These are phyloP conservation scores for Troides aeacus DNA, from an alignment of 2,888 invertebrate genomes.

Conservation along the genomic window DNA sequence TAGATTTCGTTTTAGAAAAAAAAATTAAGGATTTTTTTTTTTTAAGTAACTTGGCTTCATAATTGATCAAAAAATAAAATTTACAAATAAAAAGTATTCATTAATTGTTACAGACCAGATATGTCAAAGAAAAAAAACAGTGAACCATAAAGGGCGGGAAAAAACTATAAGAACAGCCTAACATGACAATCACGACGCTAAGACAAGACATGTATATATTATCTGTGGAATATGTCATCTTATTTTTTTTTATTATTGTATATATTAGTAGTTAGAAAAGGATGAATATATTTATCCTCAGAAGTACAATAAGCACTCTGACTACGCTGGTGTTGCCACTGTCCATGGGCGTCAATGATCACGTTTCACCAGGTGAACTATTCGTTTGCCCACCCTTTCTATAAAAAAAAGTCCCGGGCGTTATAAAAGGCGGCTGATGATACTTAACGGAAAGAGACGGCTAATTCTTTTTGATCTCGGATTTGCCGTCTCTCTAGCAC, in stretches of 20 bases:
- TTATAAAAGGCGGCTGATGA: too few species aligned
- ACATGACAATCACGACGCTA: constrained; percentile 24
- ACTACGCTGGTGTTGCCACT: too few species aligned
- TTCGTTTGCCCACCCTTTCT: too few species aligned
- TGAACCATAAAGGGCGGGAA: background rate
- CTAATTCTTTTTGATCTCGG: too few species aligned
- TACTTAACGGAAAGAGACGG: too few species aligned
- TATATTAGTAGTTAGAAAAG: too few species aligned
- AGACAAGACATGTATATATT: constrained; percentile 23
- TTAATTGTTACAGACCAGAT: background rate
- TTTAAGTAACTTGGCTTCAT: constrained; percentile 34
- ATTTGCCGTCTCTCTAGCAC: too few species aligned
- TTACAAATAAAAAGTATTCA: background rate
- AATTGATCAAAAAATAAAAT: background rate
- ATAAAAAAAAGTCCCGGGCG: too few species aligned
- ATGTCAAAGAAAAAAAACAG: background rate
- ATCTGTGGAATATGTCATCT: constrained; percentile 6
- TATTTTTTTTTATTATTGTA: background rate
- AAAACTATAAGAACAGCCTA: constrained; percentile 28
- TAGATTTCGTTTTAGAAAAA: background rate
- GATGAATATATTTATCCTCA: too few species aligned
- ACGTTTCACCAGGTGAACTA: too few species aligned
- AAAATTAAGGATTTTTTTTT: background rate
- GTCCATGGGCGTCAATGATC: too few species aligned
- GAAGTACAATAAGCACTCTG: too few species aligned